Base-by-base conservation (phyloP, 2,888 invertebrate species). In the Vannuccia rotundouncinata region DNA sequence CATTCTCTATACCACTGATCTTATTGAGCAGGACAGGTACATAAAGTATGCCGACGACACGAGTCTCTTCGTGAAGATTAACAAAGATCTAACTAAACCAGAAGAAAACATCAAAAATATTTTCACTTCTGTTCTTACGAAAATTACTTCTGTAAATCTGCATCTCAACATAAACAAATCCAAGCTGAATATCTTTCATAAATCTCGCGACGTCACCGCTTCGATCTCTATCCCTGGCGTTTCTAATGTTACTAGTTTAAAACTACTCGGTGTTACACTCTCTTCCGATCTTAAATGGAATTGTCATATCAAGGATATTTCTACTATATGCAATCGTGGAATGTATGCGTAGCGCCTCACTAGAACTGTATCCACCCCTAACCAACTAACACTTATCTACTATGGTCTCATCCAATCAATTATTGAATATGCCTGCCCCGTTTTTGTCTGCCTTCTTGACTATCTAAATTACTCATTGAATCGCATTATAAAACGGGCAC, bases 261-360 rank as follows among this genome's bases (percentile, higher is more conserved):
- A 66, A 66, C 66, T 66, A 66, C 66, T 66, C 5, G 22, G 66
- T 17, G 66, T 66, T 66, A 66, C 66, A 66, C 66, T 66, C 66
- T 66, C 66, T 66, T 66, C 66, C 66, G 22, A 66, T 66, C 66
- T 66, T 66, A 66, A 66, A 66, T 66, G 66, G 66, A 66, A 66
- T 66, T 22, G 22, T 5, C 22, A 66, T 66, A 66, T 66, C 66
- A 66, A 66, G 66, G 66, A 66, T 66, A 66, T 66, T 66, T 66
- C 17, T 66, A 66, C 66, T 66, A 66, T 22, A 66, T n/a, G 25
- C 25, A 66, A n/a, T 66, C 66, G 22, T 66, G 22, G 2, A n/a
- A 66, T 66, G 10, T 66, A 66, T 22, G 66, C 66, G 22, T 66
- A 22, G 66, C 66, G 22, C 66, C 10, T 66, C 25, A 66, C 25